These are phyloP conservation scores for Porites australiensis DNA, from an alignment of 64 coral and sea anemone species.

Conservation along the genomic window DNA sequence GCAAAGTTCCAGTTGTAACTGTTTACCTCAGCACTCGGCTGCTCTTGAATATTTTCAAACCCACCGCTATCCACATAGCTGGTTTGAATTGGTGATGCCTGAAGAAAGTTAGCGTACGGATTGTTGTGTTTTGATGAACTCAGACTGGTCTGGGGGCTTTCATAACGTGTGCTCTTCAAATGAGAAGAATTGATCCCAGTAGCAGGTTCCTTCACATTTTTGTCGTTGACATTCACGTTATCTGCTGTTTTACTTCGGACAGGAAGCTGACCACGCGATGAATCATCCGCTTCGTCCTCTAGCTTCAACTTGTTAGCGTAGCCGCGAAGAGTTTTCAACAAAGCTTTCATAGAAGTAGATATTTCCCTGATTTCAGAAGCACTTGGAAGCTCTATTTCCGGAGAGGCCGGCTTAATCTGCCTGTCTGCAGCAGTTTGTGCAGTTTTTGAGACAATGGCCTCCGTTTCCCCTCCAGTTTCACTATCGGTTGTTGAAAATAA, in stretches of 20 bases:
- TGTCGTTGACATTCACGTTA: not conserved
- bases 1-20: slow-evolving; percentile 15
- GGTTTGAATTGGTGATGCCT: not conserved
- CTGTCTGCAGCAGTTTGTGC: not conserved
- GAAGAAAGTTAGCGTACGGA: slow-evolving; percentile 14
- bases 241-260: slow-evolving; percentile 1
- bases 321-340: slow-evolving; percentile 22
- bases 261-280: not conserved
- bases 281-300: not conserved
- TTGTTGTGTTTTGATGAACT: not conserved
- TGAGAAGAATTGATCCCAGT: not conserved
- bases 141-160: not conserved
- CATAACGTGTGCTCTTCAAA: not conserved
- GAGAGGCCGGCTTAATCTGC: not conserved
- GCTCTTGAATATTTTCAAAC: slow-evolving; percentile 46
- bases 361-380: slow-evolving; percentile 41
- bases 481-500: not conserved
- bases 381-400: not conserved
- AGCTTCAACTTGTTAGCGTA: slow-evolving; percentile 21
- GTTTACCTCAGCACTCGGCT: not conserved
- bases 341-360: slow-evolving; percentile 23
- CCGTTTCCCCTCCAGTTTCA: slow-evolving; percentile 4
- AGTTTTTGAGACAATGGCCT: slow-evolving; percentile 22
- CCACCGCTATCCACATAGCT: slow-evolving; percentile 15
- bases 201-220: not conserved